Evolutionary conservation across 2,797 vertebrate genomes (phyloP), one percentile per base, ranked within the genome.

Genomic region (Acipenser ruthenus): DNA sequence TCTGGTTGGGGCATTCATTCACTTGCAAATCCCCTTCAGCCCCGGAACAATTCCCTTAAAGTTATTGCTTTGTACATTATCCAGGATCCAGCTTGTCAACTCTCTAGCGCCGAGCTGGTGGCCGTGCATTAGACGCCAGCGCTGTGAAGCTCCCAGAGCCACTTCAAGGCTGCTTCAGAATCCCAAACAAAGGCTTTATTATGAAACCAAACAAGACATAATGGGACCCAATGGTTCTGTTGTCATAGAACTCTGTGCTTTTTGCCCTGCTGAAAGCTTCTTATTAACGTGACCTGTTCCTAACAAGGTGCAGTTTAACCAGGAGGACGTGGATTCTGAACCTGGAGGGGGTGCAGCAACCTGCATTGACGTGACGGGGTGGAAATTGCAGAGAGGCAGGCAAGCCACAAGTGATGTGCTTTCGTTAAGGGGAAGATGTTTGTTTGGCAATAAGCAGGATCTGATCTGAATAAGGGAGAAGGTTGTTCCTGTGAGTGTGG

Each of bases 1-100:
- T 79, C 59, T 69, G 70, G 12, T 55, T 68, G 47, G 23, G n/a
- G 0, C 49, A 0, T 68, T 60, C 64, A 23, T 77, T 73, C 70
- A 8, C 72, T 78, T 67, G 63, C 65, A 74, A 75, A 82, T 82
- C 74, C 69, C 66, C 23, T 69, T 81, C 72, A 73, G 69, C 1
- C 3, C 76, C 78, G 73, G 68, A 81, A 78, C 71, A 79, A 68
- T 82, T 79, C 74, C 71, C 67, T 80, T 77, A 78, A 69, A 63
- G 1, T 72, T 64, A 64, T 49, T 74, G 68, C 74, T 70, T 71
- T 53, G 13, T 73, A 12, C 62, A 0, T 59, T 59, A 53, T 68
- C 58, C 10, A 12, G 13, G 7, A 2, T 13, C 60, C 60, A 15
- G 18, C 8, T 7, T 10, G 10, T 9, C 60, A 12, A 6, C 8